phyloP scores from a whole-genome alignment of 37 sponge, comb jelly and placozoan species.

The Diacarnus erythraeanus region DNA sequence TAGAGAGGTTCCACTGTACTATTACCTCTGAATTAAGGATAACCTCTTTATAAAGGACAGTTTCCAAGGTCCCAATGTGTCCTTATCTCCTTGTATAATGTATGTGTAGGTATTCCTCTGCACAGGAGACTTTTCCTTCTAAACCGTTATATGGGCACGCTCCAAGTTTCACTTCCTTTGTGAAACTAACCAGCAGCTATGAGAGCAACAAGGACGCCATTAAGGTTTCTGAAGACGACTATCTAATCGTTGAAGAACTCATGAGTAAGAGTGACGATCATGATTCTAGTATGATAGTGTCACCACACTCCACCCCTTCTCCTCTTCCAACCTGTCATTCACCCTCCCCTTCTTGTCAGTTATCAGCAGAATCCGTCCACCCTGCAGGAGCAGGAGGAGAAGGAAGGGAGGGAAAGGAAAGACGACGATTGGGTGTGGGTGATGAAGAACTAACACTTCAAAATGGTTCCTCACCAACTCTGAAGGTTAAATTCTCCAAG shows the following conservation, averaged over 20 bases:
- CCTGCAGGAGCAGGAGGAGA: not conserved
- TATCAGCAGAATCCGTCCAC: not conserved
- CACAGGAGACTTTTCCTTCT: not conserved
- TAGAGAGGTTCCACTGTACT: too few relatives aligned
- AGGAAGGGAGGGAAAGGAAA: too few relatives aligned
- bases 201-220: not conserved
- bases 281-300: not conserved
- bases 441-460: too few relatives aligned
- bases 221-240: constrained; percentile 13
- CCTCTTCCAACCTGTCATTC: not conserved
- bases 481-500: too few relatives aligned
- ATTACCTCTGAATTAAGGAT: too few relatives aligned
- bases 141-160: not conserved
- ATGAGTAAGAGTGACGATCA: constrained; percentile 3
- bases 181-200: constrained; percentile 21
- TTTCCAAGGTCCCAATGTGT: too few relatives aligned
- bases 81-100: too few relatives aligned
- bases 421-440: too few relatives aligned
- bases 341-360: not conserved
- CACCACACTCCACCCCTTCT: not conserved
- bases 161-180: constrained; percentile 18
- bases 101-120: not conserved
- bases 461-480: too few relatives aligned
- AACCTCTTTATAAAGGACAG: too few relatives aligned
- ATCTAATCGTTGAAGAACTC: constrained; percentile 23